Base-by-base conservation (phyloP, 2,888 invertebrate genomes). In the Callyntrura sp. region DNA sequence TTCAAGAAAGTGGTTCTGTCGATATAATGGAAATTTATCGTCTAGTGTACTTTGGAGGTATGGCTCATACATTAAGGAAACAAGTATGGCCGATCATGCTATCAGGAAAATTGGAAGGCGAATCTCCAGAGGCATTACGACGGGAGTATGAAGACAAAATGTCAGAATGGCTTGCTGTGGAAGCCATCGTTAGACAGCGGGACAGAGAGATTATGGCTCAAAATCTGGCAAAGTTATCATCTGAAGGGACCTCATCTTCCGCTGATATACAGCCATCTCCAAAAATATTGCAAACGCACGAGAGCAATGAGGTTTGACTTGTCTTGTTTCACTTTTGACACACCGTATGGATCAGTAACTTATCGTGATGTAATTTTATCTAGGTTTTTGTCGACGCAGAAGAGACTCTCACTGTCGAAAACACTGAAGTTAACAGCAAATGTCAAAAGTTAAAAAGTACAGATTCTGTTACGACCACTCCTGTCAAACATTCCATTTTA, bases 111-210 rank as follows among this genome's bases (percentile, higher is more conserved):
- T 76, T 91, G 0, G 91, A 91, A 60, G 92, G 92, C 4, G 92
- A 92, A 45, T 90, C 92, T 90, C 91, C 91, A 9, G 92, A 92
- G 51, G 85, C 86, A 43, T 68, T 92, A 9, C 65, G 92, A 28
- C 51, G 87, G 60, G 93, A 93, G 20, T 93, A 93, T 83, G 98
- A 98, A 94, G 97, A 97, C 6, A 97, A 97, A 0, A 98, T 98
- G 97, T 98, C 98, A 0, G 98, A 98, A 94, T 99, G 99, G 99
- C 94, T 98, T 90, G 98, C 98, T 0, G 98, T 98, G 0, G 99
- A 99, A 94, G 98, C 98, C 0, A 98, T 98, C 91, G 98, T 98
- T 0, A 95, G 96, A 78, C 97, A 98, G 94, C 95, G 96, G 8
- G 98, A 98, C 93, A 96, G 97, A 91, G 98, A 98, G 94, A 97